These are phyloP conservation scores for Agrochola litura DNA, from an alignment of 2,888 invertebrate species.

Conservation along the genomic window DNA sequence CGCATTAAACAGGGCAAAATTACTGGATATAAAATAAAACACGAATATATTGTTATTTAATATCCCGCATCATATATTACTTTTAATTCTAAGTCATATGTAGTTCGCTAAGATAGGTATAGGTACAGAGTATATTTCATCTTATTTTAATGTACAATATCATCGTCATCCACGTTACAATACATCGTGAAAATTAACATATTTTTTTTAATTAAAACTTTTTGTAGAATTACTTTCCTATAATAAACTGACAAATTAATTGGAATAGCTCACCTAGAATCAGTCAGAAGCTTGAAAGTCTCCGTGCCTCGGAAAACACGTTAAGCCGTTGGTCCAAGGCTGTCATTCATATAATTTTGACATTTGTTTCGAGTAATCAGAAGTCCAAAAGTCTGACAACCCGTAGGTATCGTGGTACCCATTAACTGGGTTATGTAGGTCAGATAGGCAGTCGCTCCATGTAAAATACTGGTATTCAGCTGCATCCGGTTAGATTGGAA, in stretches of 20 bases:
- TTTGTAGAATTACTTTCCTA: conserved; percentile 38
- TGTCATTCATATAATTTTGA: background rate
- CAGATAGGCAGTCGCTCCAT: background rate
- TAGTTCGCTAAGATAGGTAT: conserved; percentile 79
- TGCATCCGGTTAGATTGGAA: background rate
- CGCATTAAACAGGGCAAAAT: background rate
- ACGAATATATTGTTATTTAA: conserved; percentile 78
- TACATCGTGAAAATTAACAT: conserved; percentile 50
- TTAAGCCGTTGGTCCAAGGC: too few species aligned
- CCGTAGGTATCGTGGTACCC: background rate
- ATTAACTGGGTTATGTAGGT: too few species aligned
- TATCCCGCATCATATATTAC: conserved; percentile 76
- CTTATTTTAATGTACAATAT: conserved; percentile 70
- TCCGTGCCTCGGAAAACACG: background rate
- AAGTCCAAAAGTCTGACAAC: too few species aligned
- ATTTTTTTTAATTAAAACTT: conserved; percentile 24
- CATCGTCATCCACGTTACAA: conserved; percentile 55
- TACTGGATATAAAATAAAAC: conserved; percentile 77
- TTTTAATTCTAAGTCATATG: conserved; percentile 82
- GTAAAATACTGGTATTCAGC: background rate
- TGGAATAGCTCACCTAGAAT: background rate
- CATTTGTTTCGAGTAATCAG: background rate
- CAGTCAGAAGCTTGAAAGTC: background rate
- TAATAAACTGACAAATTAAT: background rate
- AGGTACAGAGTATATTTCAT: conserved; percentile 84